A percentile compares a stretch with the other conserved stretches of the same genome.
Conservation (phyloP, 1,140 invertebrate genomes). For the Aphaenogaster floridana region DNA sequence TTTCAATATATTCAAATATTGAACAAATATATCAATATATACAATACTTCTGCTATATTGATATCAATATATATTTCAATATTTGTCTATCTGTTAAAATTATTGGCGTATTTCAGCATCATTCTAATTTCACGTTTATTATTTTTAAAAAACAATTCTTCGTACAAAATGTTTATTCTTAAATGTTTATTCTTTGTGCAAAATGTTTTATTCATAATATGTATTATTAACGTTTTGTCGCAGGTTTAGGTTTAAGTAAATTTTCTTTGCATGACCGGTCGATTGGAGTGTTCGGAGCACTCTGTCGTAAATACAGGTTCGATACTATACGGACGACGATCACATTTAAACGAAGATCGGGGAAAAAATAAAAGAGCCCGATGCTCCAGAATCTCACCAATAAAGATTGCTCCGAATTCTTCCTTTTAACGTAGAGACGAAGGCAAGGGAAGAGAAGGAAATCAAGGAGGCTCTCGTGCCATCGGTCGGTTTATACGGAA, state of each 20-base stretch:
- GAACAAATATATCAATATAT: too few species aligned
- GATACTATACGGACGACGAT: constrained; percentile 50
- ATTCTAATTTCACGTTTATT: not conserved
- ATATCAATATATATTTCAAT: too few species aligned
- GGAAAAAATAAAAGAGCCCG: constrained; percentile 26
- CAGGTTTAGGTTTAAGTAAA: too few species aligned
- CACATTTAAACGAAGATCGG: constrained; percentile 56
- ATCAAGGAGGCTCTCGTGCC: constrained; percentile 61
- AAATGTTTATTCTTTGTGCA: not conserved
- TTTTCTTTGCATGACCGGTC: not conserved
- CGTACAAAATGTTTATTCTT: constrained; percentile 9
- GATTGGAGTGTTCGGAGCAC: not conserved
- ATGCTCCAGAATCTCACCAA: constrained; percentile 52
- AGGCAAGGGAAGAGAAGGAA: constrained; percentile 35
- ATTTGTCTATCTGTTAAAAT: not conserved
- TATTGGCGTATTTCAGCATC: not conserved
- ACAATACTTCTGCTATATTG: too few species aligned
- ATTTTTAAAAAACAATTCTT: not conserved
- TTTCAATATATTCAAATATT: not conserved
- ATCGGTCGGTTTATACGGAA: constrained; percentile 58
- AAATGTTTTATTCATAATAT: constrained; percentile 31
- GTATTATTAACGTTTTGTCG: not conserved
- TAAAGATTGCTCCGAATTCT: constrained; percentile 61
- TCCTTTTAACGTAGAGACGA: constrained; percentile 47
- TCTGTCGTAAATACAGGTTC: constrained; percentile 31